Conservation (phyloP, 2,113 vertebrate genomes). For the Syrrhaptes paradoxus region DNA sequence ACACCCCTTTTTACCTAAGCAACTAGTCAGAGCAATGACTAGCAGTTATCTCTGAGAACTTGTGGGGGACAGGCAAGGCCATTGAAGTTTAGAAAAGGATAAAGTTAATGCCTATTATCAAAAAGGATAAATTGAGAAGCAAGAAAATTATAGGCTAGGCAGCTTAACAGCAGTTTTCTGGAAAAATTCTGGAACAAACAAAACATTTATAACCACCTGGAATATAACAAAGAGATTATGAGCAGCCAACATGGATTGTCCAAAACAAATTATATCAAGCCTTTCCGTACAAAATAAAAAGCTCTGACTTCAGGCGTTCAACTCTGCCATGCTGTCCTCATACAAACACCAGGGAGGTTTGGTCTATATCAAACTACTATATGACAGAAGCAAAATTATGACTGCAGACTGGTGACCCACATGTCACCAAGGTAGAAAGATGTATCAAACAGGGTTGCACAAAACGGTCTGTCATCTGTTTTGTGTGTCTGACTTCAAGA, state of each 20-base stretch:
- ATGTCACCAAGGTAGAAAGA: neutral
- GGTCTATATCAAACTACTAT: neutral
- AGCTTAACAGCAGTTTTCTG: constrained; percentile 13
- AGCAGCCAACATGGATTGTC: neutral
- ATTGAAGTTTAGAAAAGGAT: neutral
- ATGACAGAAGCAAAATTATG: neutral
- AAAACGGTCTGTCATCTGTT: neutral
- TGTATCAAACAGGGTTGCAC: neutral
- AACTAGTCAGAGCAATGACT: neutral
- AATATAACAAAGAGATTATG: neutral
- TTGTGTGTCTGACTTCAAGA: neutral
- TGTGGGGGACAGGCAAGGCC: neutral
- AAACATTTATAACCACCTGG: neutral
- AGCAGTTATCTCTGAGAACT: neutral
- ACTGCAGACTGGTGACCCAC: neutral
- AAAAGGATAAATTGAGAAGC: neutral
- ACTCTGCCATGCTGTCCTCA: neutral
- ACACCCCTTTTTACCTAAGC: neutral
- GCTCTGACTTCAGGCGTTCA: neutral
- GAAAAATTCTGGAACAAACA: constrained; percentile 25
- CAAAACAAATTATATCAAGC: constrained; percentile 17
- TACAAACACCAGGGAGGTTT: neutral
- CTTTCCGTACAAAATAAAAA: neutral
- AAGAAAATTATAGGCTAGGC: constrained; percentile 18
- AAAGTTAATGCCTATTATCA: constrained; percentile 15